phyloP scores from a whole-genome alignment of 1,140 invertebrate genomes.

The Drosophila mojavensis region DNA sequence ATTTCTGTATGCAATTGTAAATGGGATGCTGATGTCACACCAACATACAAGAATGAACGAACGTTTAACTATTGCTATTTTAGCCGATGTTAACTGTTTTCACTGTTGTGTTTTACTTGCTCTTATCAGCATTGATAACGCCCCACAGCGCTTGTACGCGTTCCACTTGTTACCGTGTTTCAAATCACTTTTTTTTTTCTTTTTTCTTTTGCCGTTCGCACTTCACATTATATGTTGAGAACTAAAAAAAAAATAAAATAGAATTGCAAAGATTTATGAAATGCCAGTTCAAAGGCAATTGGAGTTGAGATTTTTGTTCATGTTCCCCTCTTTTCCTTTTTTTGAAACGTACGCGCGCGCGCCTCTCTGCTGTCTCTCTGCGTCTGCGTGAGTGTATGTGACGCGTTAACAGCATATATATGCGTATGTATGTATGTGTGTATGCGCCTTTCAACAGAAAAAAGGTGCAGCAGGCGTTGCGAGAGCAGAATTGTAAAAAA shows the following conservation, averaged over 20 bases:
- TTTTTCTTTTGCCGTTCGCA: constrained; percentile 39
- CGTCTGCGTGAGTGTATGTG: constrained; percentile 9
- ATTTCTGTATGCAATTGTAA: not conserved
- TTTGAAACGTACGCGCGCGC: constrained; percentile 16
- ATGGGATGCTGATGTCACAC: constrained; percentile 59
- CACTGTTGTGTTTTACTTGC: constrained; percentile 9
- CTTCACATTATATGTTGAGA: constrained; percentile 29
- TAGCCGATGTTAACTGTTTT: constrained; percentile 36
- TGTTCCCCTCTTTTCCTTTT: not conserved
- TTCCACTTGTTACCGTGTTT: constrained; percentile 39
- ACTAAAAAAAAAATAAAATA: constrained; percentile 39
- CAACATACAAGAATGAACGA: not conserved
- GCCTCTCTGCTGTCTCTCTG: constrained; percentile 7
- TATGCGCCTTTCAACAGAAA: constrained; percentile 62
- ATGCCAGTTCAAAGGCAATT: constrained; percentile 44
- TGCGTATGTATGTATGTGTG: constrained; percentile 15
- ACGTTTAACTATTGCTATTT: constrained; percentile 17
- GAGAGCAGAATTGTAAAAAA: constrained; percentile 40
- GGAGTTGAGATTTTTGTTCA: constrained; percentile 51
- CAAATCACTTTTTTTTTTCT: constrained; percentile 31
- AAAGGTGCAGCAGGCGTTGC: constrained; percentile 60
- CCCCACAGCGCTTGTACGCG: not conserved
- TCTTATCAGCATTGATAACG: constrained; percentile 41
- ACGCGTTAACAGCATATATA: constrained; percentile 7
- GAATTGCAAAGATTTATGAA: constrained; percentile 45